Base-by-base conservation (phyloP, 2,888 invertebrate species). In the Allacma fusca region DNA sequence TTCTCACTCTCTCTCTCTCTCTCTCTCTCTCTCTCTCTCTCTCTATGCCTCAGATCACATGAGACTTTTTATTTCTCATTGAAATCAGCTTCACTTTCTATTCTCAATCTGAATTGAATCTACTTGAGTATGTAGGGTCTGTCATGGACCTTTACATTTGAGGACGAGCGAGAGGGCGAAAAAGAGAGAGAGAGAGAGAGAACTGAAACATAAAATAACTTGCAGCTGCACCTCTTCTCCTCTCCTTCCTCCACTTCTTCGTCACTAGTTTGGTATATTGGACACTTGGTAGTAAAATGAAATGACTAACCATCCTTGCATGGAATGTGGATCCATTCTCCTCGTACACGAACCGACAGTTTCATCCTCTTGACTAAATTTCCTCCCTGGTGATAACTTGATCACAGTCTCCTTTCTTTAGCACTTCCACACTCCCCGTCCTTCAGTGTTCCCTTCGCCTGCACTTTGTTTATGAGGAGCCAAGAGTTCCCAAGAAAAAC, bases 251-350 rank as follows among this genome's bases (percentile, higher is more conserved):
- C n/a, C n/a, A 7, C n/a, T 21, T 34, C 21, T 34, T 16, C 19
- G n/a, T 34, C 40, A n/a, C 40, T 21, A n/a, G 40, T 43, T 68
- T 43, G 7, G 68, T 40, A 40, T n/a, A 40, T 19, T 71, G 59
- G 34, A 62, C 72, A 59, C 59, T 73, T 73, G 73, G 73, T 59
- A 73, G 57, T 73, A 75, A 76, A 76, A 76, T 26, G 64, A 76
- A 76, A 77, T 77, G 77, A 79, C 85, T 85, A 82, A 87, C 88
- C 89, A 81, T 87, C 88, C 74, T 87, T 86, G 84, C 90, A 90
- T 0, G 90, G 90, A 5, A 90, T 88, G 71, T 89, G 89, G 67
- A 90, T 86, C 90, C 90, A 90, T 82, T 90, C 89, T 0, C 89
- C 89, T 64, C 89, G 86, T 57, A 90, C 80, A 69, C 78, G 78